Percentiles rank a stretch among this genome's conserved stretches.
phyloP scores from a whole-genome alignment of 2,113 vertebrate genomes.

The Sphaerodactylus townsendi region DNA sequence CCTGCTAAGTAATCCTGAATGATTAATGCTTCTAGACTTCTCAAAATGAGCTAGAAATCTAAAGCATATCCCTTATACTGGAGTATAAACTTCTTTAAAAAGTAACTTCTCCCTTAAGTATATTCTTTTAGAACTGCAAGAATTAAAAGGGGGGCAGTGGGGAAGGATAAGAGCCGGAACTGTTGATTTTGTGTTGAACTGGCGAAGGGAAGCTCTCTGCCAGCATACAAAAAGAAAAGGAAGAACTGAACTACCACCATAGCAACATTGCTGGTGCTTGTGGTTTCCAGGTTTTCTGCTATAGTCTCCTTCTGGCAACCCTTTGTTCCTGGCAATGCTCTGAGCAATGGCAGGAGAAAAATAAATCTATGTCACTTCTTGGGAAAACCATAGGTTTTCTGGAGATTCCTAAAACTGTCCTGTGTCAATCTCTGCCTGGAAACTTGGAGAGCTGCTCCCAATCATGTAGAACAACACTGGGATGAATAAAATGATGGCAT shows the following conservation, averaged over 20 bases:
- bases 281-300: too few relatives aligned
- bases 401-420: too few relatives aligned
- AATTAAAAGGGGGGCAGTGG: not conserved
- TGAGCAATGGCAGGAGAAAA: too few relatives aligned
- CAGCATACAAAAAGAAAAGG: not conserved
- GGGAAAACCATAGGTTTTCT: too few relatives aligned
- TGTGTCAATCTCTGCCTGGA: not conserved
- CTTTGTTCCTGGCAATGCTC: too few relatives aligned
- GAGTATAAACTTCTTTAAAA: slow-evolving; percentile 11
- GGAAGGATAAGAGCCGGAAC: not conserved
- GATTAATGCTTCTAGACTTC: slow-evolving; percentile 21
- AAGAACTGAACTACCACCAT: not conserved
- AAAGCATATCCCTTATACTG: not conserved
- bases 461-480: not conserved
- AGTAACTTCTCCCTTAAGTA: slow-evolving; percentile 1
- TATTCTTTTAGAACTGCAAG: not conserved
- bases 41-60: not conserved
- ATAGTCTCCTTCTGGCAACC: too few relatives aligned
- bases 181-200: not conserved
- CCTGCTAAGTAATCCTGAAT: slow-evolving; percentile 16
- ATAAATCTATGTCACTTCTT: too few relatives aligned
- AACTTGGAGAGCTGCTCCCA: not conserved
- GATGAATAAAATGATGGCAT: not conserved
- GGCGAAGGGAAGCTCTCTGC: not conserved
- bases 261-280: not conserved